Percentiles rank a stretch among this genome's conserved stretches.
These are phyloP conservation scores for Bellardia pandia DNA, from an alignment of 2,888 invertebrate genomes.

Conservation along the genomic window DNA sequence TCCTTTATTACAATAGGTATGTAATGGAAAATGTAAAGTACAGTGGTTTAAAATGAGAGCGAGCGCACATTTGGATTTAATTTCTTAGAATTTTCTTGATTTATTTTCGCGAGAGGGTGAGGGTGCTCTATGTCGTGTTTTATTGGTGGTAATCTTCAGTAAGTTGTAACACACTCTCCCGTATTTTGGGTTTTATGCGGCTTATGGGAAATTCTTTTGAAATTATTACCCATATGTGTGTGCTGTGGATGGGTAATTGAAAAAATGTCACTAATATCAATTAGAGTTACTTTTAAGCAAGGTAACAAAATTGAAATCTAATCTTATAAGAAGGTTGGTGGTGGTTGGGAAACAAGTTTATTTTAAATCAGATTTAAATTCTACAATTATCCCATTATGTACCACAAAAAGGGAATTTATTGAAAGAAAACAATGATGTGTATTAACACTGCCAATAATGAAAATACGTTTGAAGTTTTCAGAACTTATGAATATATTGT, in stretches of 20 bases:
- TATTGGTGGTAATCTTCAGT: constrained; percentile 16
- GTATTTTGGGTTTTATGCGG: not conserved
- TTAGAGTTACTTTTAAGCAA: not conserved
- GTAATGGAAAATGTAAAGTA: not conserved
- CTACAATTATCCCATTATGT: not conserved
- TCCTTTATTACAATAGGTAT: not conserved
- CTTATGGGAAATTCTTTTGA: constrained; percentile 9
- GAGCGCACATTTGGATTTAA: not conserved
- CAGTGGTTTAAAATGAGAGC: constrained; percentile 33
- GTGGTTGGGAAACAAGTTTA: not conserved
- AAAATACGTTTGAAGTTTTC: no score
- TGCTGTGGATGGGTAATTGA: not conserved
- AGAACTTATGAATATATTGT: no score
- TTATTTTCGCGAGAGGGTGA: not conserved
- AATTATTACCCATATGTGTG: constrained; percentile 7
- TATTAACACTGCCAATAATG: no score
- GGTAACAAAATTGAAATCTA: not conserved
- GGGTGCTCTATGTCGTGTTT: not conserved
- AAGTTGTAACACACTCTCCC: not conserved
- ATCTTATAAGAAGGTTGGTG: not conserved
- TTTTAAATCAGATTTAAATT: not conserved
- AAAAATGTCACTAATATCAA: not conserved
- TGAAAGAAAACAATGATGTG: no score
- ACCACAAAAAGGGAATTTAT: no score
- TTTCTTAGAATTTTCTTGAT: constrained; percentile 27